Percentiles rank a stretch among this genome's conserved stretches.
Evolutionary conservation across 2,888 invertebrate species (phyloP).

Genomic region (Toxonevra muliebris): DNA sequence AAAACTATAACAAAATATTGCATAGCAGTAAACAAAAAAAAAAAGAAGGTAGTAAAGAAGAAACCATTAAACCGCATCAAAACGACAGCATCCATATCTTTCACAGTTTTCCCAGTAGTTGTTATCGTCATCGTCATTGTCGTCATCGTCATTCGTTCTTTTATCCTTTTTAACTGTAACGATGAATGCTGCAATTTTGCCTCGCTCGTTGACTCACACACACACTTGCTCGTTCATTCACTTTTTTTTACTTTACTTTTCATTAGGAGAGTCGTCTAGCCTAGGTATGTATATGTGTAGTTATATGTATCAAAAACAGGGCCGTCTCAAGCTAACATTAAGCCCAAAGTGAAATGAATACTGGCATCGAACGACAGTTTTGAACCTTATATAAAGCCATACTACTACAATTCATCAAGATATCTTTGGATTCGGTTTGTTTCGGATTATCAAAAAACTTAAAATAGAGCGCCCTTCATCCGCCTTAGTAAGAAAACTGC

Average conservation of each 20-base stretch:
- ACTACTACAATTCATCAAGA: no score
- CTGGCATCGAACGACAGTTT: no score
- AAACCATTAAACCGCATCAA: constrained; percentile 13
- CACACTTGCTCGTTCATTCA: constrained; percentile 41
- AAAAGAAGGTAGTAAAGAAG: background rate
- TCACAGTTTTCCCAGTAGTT: background rate
- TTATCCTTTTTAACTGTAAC: background rate
- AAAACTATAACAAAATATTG: constrained; percentile 1
- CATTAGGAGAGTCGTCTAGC: constrained; percentile 34
- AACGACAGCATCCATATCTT: constrained; percentile 5
- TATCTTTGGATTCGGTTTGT: no score
- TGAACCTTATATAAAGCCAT: no score
- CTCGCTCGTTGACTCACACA: background rate
- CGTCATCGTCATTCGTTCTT: background rate
- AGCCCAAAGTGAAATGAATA: no score
- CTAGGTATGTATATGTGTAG: background rate
- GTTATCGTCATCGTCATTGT: background rate
- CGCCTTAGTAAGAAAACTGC: no score
- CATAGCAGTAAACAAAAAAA: background rate
- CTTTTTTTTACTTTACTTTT: constrained; percentile 33
- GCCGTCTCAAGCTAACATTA: no score
- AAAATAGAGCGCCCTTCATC: no score
- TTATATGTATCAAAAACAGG: background rate
- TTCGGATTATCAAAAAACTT: no score
- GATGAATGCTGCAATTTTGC: background rate